phyloP scores from a whole-genome alignment of 2,888 invertebrate genomes.

The Pantelozetes paolii region DNA sequence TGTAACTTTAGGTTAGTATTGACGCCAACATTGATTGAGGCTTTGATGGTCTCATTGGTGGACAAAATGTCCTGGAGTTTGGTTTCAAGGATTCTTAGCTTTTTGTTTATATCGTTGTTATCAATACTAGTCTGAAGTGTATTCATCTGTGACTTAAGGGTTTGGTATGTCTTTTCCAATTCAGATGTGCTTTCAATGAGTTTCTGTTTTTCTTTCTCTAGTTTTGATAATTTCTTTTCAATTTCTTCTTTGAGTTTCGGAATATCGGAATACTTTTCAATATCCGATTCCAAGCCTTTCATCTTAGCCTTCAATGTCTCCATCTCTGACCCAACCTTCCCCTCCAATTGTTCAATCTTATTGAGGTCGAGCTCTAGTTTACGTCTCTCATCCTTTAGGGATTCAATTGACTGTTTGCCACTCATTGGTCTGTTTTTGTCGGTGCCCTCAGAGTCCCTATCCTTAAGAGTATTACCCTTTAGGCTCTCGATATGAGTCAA shows the following conservation, averaged over 20 bases:
- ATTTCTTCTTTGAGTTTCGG: constrained; percentile 37
- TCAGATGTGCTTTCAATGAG: neutral
- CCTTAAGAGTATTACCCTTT: constrained; percentile 12
- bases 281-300: constrained; percentile 22
- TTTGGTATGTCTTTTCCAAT: constrained; percentile 15
- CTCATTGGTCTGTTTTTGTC: neutral
- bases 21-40: constrained; percentile 29
- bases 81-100: constrained; percentile 31
- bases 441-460: neutral
- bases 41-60: constrained; percentile 36
- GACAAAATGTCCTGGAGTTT: constrained; percentile 36
- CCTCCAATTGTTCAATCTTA: constrained; percentile 42
- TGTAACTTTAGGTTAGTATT: constrained; percentile 37
- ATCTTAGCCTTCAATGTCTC: constrained; percentile 38
- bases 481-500: constrained; percentile 39
- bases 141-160: constrained; percentile 11
- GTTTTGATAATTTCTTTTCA: constrained; percentile 19
- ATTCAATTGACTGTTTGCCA: constrained; percentile 6
- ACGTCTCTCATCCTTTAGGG: constrained; percentile 40
- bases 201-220: constrained; percentile 27
- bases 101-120: constrained; percentile 34
- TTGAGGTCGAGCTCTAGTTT: constrained; percentile 43
- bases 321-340: constrained; percentile 39
- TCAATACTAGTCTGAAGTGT: constrained; percentile 29
- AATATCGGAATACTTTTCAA: constrained; percentile 42